A percentile compares a stretch with the other conserved stretches of the same genome.
Conservation (phyloP, 2,797 vertebrate genomes). For the Lophius americanus region DNA sequence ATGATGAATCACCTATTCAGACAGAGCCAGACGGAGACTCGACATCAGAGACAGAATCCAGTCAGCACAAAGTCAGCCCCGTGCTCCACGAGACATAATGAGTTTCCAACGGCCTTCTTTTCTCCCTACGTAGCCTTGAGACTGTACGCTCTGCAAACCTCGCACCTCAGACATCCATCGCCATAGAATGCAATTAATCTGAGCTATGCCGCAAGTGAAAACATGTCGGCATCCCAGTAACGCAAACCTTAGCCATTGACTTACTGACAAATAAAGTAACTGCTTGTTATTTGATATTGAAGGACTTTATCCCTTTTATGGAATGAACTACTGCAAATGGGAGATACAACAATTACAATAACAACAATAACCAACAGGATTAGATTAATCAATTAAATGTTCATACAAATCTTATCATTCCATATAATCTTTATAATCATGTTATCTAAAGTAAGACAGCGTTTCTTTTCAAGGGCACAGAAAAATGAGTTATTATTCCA, state of each 20-base stretch:
- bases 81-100: neutral
- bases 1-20: slow-evolving; percentile 41
- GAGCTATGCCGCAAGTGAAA: neutral
- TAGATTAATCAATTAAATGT: too few relatives aligned
- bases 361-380: too few relatives aligned
- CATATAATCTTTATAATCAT: too few relatives aligned
- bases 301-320: too few relatives aligned
- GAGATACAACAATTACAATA: too few relatives aligned
- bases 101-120: slow-evolving; percentile 9
- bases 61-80: slow-evolving; percentile 23
- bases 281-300: neutral
- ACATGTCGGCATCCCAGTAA: neutral
- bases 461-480: neutral
- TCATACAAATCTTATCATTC: too few relatives aligned
- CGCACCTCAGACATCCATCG: slow-evolving; percentile 5
- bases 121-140: slow-evolving; percentile 9
- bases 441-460: too few relatives aligned
- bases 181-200: slow-evolving; percentile 25
- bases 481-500: too few relatives aligned
- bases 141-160: slow-evolving; percentile 4
- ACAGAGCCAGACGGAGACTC: slow-evolving; percentile 16
- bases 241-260: too few relatives aligned
- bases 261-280: neutral
- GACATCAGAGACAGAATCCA: slow-evolving; percentile 21
- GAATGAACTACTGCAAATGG: too few relatives aligned